Evolutionary conservation across 2,888 invertebrate species (phyloP).

Genomic region (Cancer borealis): DNA sequence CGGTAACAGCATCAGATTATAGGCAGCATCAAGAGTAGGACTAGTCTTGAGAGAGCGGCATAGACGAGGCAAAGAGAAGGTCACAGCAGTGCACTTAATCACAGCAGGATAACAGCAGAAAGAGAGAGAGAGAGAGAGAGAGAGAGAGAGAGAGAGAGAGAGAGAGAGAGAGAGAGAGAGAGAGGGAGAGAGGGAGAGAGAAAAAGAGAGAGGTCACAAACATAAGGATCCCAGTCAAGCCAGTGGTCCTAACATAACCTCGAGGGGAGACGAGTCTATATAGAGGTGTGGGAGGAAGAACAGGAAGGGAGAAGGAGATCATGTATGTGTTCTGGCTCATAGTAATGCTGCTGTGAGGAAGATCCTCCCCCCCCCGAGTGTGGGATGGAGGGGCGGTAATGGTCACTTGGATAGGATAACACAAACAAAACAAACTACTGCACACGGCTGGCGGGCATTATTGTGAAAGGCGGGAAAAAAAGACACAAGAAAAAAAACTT

Average conservation of each 20-base stretch:
- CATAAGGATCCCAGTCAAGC: slow-evolving; percentile 5
- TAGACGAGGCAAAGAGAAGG: not conserved
- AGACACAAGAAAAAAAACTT: not conserved
- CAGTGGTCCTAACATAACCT: slow-evolving; percentile 31
- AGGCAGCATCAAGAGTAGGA: not conserved
- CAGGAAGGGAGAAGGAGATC: not conserved
- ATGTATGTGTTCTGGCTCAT: not conserved
- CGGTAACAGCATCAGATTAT: not conserved
- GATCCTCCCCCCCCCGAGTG: not conserved
- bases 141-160: not conserved
- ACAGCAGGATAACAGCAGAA: not conserved
- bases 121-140: not conserved
- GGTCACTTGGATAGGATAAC: not conserved
- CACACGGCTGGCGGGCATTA: not conserved
- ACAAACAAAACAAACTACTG: not conserved
- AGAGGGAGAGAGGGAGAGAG: slow-evolving; percentile 2
- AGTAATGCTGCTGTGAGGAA: not conserved
- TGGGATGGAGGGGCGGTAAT: not conserved
- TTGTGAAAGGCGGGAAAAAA: not conserved
- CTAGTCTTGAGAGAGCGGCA: not conserved
- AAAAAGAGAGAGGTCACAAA: not conserved
- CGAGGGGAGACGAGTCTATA: not conserved
- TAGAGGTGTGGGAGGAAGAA: too few species aligned
- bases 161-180: not conserved
- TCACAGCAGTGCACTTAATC: not conserved